A percentile compares a stretch with the other conserved stretches of the same genome.
These are phyloP conservation scores for Blera fallax DNA, from an alignment of 2,888 invertebrate species.

Conservation along the genomic window DNA sequence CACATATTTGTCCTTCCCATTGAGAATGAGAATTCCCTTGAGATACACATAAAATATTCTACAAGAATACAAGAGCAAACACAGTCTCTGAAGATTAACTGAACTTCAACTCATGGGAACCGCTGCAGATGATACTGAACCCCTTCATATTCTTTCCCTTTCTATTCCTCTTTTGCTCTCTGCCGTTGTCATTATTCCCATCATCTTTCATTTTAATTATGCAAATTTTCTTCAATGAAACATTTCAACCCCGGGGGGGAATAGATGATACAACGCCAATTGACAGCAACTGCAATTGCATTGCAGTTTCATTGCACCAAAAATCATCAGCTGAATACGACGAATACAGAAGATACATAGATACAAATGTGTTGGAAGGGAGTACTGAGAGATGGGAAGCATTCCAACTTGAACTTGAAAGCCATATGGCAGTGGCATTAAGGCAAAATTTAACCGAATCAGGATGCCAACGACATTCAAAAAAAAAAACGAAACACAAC, in stretches of 20 bases:
- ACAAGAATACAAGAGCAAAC: not conserved
- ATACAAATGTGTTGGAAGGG: not conserved
- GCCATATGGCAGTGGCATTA: constrained; percentile 17
- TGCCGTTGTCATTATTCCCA: not conserved
- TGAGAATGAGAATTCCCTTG: not conserved
- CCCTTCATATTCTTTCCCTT: too few species aligned
- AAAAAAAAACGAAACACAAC: not conserved
- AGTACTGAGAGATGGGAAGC: not conserved
- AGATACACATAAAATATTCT: not conserved
- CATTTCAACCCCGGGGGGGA: not conserved
- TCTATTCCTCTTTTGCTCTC: not conserved
- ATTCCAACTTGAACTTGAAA: constrained; percentile 62
- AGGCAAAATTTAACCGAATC: constrained; percentile 20
- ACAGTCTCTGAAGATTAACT: constrained; percentile 28
- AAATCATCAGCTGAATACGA: too few species aligned
- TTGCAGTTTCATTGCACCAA: constrained; percentile 64
- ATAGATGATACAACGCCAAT: constrained; percentile 34
- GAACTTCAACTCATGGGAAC: constrained; percentile 53
- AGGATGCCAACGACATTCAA: not conserved
- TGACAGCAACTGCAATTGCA: constrained; percentile 62
- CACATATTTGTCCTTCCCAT: not conserved
- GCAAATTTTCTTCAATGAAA: constrained; percentile 62
- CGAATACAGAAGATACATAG: not conserved
- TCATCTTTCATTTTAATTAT: constrained; percentile 55
- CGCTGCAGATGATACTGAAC: constrained; percentile 43